phyloP scores from a whole-genome alignment of 2,113 vertebrate genomes.

The Pelecanoides urinatrix region DNA sequence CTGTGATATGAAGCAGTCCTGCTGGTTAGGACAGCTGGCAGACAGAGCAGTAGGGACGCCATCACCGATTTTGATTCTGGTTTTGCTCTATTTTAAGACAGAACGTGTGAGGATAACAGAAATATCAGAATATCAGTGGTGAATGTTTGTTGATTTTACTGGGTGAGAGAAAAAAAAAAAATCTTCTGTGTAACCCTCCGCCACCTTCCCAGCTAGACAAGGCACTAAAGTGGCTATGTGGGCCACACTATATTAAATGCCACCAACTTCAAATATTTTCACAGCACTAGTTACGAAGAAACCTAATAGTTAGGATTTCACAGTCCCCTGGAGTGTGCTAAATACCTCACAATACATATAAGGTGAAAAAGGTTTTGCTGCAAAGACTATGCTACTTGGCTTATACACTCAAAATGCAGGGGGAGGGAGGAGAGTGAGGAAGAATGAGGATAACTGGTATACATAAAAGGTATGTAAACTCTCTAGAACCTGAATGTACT shows the following conservation, averaged over 20 bases:
- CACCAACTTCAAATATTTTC: not conserved
- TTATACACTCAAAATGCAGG: not conserved
- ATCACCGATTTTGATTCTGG: not conserved
- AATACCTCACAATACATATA: not conserved
- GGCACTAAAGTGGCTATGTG: not conserved
- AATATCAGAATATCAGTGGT: not conserved
- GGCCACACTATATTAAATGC: not conserved
- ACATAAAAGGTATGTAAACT: not conserved
- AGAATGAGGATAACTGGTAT: not conserved
- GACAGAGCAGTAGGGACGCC: not conserved
- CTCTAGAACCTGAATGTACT: not conserved
- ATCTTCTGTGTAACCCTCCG: not conserved
- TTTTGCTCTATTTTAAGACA: not conserved
- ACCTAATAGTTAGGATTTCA: not conserved
- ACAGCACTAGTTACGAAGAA: not conserved
- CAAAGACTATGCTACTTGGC: not conserved
- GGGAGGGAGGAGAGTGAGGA: not conserved
- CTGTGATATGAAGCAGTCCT: not conserved
- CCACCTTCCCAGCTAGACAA: not conserved
- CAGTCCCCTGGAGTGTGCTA: not conserved
- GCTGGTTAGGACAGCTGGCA: not conserved
- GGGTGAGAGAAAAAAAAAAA: not conserved
- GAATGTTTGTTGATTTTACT: not conserved
- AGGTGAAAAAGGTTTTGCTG: not conserved
- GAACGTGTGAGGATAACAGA: not conserved